phyloP scores from a whole-genome alignment of 2,113 vertebrate genomes.

The Muntiacus muntjak region DNA sequence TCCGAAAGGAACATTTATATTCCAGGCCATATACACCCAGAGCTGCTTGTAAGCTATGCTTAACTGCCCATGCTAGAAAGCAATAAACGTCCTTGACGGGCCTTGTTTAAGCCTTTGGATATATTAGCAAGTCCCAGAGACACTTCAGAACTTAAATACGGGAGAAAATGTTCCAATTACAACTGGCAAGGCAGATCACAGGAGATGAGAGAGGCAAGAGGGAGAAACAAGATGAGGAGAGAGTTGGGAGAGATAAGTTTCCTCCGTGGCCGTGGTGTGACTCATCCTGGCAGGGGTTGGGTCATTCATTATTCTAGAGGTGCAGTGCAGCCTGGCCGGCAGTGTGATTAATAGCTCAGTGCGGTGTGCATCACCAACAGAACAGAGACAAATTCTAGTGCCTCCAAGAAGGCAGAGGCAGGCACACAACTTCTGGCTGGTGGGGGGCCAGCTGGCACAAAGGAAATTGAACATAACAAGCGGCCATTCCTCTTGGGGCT shows the following conservation, averaged over 20 bases:
- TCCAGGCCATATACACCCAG: not conserved
- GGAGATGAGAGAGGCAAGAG: not conserved
- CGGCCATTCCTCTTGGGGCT: not conserved
- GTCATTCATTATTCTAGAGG: slow-evolving; percentile 59
- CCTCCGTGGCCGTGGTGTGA: not conserved
- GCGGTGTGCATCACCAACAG: not conserved
- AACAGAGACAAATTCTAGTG: slow-evolving; percentile 31
- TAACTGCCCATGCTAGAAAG: slow-evolving; percentile 17
- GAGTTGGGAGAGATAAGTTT: slow-evolving; percentile 14
- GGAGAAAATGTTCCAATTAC: slow-evolving; percentile 37
- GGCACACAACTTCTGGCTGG: not conserved
- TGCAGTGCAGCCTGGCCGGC: not conserved
- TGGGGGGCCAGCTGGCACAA: not conserved
- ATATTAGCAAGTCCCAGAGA: slow-evolving; percentile 23
- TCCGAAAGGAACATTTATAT: slow-evolving; percentile 20
- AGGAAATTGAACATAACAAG: not conserved
- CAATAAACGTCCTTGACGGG: not conserved
- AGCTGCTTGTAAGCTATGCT: slow-evolving; percentile 5
- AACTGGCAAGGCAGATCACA: slow-evolving; percentile 45
- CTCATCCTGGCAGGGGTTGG: slow-evolving; percentile 59
- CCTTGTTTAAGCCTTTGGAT: slow-evolving; percentile 44
- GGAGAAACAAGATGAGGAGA: not conserved
- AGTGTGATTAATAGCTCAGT: slow-evolving; percentile 53
- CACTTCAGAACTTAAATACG: slow-evolving; percentile 19
- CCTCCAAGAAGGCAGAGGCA: not conserved